phyloP scores from a whole-genome alignment of 2,888 invertebrate genomes.

The Listrodromus nycthemerus region DNA sequence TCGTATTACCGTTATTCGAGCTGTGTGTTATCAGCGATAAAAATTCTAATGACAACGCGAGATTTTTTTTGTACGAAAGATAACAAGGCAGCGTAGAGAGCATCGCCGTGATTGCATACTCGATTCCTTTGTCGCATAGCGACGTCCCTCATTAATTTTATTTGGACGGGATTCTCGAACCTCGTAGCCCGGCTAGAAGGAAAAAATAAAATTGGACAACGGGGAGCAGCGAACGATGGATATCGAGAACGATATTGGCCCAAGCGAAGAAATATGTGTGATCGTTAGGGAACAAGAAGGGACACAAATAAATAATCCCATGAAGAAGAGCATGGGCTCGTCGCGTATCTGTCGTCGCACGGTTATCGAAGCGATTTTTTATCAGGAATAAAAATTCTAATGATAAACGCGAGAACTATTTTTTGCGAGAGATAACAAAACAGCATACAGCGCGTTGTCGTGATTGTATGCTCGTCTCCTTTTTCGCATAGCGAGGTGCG shows the following conservation, averaged over 20 bases:
- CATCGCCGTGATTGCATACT: not conserved
- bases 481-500: not conserved
- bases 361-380: not conserved
- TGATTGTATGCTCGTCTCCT: not conserved
- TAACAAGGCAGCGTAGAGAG: not conserved
- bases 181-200: not conserved
- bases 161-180: too few relatives aligned
- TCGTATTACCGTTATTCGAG: not conserved
- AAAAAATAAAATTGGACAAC: not conserved
- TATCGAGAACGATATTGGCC: not conserved
- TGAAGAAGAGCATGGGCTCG: not conserved
- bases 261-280: not conserved
- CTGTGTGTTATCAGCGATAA: not conserved
- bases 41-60: not conserved
- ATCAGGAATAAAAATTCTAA: not conserved
- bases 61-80: not conserved
- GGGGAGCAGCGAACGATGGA: not conserved
- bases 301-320: constrained; percentile 11
- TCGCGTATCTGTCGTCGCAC: not conserved
- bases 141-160: not conserved
- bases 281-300: not conserved
- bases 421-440: not conserved
- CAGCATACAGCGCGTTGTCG: not conserved
- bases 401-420: not conserved
- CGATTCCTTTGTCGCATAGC: not conserved